Percentiles rank a stretch among this genome's conserved stretches.
Evolutionary conservation across 92 coral and sea anemone genomes (phyloP).

Genomic region (Heteractis magnifica): DNA sequence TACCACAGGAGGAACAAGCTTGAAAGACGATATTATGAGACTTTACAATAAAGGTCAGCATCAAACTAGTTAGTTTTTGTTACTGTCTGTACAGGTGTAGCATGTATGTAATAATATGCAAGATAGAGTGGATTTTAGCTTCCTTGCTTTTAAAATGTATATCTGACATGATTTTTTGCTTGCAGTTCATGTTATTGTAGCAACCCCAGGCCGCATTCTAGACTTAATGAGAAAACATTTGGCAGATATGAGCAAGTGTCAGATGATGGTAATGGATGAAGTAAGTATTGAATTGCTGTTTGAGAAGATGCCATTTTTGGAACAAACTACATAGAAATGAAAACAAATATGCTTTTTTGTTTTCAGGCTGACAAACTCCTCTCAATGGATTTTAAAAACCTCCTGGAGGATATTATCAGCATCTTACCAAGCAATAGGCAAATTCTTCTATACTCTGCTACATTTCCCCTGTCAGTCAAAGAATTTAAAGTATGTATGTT

Average conservation of each 20-base stretch:
- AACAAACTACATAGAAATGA: background rate
- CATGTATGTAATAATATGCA: background rate
- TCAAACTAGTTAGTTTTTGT: too few relatives aligned
- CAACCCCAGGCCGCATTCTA: slow-evolving; percentile 92
- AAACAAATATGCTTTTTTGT: background rate
- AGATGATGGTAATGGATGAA: slow-evolving; percentile 96
- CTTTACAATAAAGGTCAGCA: slow-evolving; percentile 77
- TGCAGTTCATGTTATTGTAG: slow-evolving; percentile 87
- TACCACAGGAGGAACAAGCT: slow-evolving; percentile 99
- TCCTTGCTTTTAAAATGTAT: background rate
- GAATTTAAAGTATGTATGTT: slow-evolving; percentile 84
- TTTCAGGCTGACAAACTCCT: slow-evolving; percentile 93
- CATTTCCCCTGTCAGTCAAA: slow-evolving; percentile 92
- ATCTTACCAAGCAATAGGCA: slow-evolving; percentile 83
- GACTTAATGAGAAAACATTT: slow-evolving; percentile 88
- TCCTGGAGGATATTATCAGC: slow-evolving; percentile 74
- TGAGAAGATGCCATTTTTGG: background rate
- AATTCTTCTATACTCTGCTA: slow-evolving; percentile 92
- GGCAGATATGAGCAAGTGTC: slow-evolving; percentile 87
- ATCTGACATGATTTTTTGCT: slow-evolving; percentile 2
- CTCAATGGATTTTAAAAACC: slow-evolving; percentile 92
- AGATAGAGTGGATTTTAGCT: background rate
- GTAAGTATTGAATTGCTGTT: slow-evolving; percentile 38
- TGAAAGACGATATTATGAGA: slow-evolving; percentile 97
- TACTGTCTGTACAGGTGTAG: background rate